These are phyloP conservation scores for Watsonalla cultraria DNA, from an alignment of 2,888 invertebrate species.

Conservation along the genomic window DNA sequence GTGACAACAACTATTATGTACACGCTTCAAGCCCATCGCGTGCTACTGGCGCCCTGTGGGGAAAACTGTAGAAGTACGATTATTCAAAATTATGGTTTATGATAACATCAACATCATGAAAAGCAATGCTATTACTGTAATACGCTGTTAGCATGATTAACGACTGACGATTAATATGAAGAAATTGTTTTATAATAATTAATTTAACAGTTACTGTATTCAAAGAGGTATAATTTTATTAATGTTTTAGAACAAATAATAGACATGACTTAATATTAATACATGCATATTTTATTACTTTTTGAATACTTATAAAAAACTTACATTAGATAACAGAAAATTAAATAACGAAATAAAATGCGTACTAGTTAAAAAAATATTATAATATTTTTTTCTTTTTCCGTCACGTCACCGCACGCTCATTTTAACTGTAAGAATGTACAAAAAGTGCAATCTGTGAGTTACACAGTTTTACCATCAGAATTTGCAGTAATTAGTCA, in stretches of 20 bases:
- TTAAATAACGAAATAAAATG: no score
- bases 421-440: no score
- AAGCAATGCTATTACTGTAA: slow-evolving; percentile 19
- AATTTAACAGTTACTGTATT: background rate
- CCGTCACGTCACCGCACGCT: no score
- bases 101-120: slow-evolving; percentile 10
- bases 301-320: no score
- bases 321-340: no score
- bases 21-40: slow-evolving; percentile 26
- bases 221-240: no score
- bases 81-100: slow-evolving; percentile 26
- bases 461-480: slow-evolving; percentile 29
- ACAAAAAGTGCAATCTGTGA: slow-evolving; percentile 4
- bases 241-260: no score
- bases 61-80: slow-evolving; percentile 34
- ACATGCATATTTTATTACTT: no score
- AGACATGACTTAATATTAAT: no score
- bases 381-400: no score
- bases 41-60: slow-evolving; percentile 29
- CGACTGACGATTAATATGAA: slow-evolving; percentile 4
- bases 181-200: background rate
- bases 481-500: slow-evolving; percentile 53
- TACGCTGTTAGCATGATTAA: slow-evolving; percentile 24
- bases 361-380: no score
- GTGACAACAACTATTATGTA: slow-evolving; percentile 39